Conservation (phyloP, 2,888 invertebrate species). For the Ommatoiulus sabulosus region DNA sequence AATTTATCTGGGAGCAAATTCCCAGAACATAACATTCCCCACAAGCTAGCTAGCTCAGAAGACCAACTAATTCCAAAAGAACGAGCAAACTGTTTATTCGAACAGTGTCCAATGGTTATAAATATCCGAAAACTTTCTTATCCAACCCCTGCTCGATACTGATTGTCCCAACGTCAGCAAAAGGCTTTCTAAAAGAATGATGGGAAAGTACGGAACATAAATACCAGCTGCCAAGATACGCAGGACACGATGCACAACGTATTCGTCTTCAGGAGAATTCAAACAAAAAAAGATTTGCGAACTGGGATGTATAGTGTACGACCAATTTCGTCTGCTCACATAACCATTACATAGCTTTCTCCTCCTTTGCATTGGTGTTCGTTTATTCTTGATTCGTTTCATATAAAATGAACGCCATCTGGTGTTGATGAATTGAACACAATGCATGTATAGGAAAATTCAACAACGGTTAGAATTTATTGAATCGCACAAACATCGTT, state of each 20-base stretch:
- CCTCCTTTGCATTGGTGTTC: neutral
- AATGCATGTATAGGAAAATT: neutral
- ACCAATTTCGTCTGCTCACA: neutral
- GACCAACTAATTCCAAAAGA: neutral
- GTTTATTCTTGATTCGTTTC: neutral
- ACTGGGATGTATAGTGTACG: neutral
- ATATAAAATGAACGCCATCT: neutral
- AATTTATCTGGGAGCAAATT: neutral
- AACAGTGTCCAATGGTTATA: neutral
- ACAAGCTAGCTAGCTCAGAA: neutral
- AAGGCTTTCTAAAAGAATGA: neutral
- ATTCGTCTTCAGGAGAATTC: neutral
- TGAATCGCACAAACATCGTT: neutral
- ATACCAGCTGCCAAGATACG: neutral
- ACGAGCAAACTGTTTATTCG: neutral
- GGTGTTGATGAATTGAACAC: neutral
- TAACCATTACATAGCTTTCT: neutral
- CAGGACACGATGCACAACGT: neutral
- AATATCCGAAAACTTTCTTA: slow-evolving; percentile 8
- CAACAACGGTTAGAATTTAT: neutral
- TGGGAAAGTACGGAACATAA: neutral
- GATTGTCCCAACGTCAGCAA: neutral
- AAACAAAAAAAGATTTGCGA: neutral
- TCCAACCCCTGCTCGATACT: neutral
- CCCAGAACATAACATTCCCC: neutral